phyloP scores from a whole-genome alignment of 2,113 vertebrate genomes.

The Phasianus colchicus region DNA sequence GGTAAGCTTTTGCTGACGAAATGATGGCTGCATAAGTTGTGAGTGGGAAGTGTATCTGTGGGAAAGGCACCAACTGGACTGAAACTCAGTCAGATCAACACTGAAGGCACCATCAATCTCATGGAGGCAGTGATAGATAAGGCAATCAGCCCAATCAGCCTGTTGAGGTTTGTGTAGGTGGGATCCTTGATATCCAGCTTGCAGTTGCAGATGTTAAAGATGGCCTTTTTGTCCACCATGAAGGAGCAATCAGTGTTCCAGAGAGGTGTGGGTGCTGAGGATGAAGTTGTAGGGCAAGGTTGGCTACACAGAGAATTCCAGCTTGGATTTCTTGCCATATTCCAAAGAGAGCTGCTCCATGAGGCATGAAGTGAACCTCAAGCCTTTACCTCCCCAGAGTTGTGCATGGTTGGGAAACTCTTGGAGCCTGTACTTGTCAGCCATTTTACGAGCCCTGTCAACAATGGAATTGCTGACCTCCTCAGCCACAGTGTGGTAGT shows the following conservation, averaged over 20 bases:
- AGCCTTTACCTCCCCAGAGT: background rate
- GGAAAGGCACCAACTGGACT: background rate
- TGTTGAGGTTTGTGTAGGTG: background rate
- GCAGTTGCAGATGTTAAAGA: constrained; percentile 75
- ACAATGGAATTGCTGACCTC: constrained; percentile 38
- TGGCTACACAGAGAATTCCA: constrained; percentile 58
- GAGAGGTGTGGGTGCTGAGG: background rate
- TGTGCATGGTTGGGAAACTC: constrained; percentile 44
- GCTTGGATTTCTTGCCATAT: constrained; percentile 49
- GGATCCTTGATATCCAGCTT: background rate
- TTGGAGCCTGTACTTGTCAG: constrained; percentile 46
- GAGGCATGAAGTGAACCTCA: background rate
- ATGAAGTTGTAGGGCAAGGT: background rate
- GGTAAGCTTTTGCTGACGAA: background rate
- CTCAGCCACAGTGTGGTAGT: constrained; percentile 57
- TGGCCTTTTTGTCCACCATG: constrained; percentile 83
- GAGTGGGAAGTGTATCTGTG: background rate
- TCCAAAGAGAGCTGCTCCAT: background rate
- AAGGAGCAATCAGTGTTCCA: constrained; percentile 42
- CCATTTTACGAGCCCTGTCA: constrained; percentile 43
- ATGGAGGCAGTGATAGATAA: background rate
- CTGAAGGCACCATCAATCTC: background rate
- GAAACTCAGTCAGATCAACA: background rate
- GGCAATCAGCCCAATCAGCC: background rate
- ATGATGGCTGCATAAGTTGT: background rate